These are phyloP conservation scores for Tetanocera ferruginea DNA, from an alignment of 2,888 invertebrate genomes.

Conservation along the genomic window DNA sequence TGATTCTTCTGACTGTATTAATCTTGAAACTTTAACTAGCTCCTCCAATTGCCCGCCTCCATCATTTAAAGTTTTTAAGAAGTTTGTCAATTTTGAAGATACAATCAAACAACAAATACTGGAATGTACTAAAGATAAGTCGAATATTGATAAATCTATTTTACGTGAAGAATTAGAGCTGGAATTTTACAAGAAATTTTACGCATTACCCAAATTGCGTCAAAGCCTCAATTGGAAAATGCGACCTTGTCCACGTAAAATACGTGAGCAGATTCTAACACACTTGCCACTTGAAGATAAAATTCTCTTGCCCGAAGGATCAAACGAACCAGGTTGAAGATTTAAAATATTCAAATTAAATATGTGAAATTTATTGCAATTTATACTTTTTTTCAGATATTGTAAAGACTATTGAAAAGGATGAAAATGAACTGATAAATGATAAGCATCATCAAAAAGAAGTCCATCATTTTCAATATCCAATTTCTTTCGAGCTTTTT, in stretches of 20 bases:
- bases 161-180: not conserved
- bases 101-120: not conserved
- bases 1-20: not conserved
- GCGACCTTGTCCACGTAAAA: constrained; percentile 14
- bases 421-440: not conserved
- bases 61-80: constrained; percentile 10
- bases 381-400: not conserved
- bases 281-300: not conserved
- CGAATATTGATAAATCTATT: not conserved
- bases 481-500: constrained; percentile 34
- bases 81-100: constrained; percentile 9
- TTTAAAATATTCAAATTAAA: not conserved
- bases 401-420: not conserved
- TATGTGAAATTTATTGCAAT: not conserved
- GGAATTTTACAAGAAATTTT: constrained; percentile 21
- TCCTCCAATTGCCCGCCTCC: not conserved
- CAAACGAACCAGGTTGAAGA: not conserved
- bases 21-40: not conserved
- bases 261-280: constrained; percentile 7
- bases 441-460: not conserved
- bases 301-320: not conserved
- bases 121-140: not conserved
- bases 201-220: not conserved
- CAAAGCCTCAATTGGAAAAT: constrained; percentile 8
- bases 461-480: not conserved